These are phyloP conservation scores for Gymnodraco acuticeps DNA, from an alignment of 2,797 vertebrate genomes.

Conservation along the genomic window DNA sequence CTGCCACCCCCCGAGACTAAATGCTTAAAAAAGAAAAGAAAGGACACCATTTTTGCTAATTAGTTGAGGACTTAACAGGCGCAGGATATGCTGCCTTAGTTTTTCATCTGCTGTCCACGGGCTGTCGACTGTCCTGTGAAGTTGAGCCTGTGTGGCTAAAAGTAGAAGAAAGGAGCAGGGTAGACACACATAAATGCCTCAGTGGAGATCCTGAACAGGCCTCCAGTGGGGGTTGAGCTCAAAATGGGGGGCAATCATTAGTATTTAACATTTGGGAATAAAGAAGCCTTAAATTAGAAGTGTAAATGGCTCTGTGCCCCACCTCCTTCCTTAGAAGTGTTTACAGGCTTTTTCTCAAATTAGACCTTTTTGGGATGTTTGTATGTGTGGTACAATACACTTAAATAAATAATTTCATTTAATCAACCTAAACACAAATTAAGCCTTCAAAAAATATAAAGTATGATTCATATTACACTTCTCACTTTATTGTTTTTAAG, in stretches of 20 bases:
- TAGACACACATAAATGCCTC: constrained; percentile 81
- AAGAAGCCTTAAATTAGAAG: constrained; percentile 82
- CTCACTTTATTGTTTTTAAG: not conserved
- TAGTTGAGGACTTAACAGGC: constrained; percentile 94
- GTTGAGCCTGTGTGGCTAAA: constrained; percentile 86
- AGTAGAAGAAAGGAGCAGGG: constrained; percentile 85
- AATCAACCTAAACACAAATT: constrained; percentile 24
- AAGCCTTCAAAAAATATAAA: constrained; percentile 4
- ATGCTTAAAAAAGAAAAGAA: constrained; percentile 86
- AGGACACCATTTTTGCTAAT: constrained; percentile 98
- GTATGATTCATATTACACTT: not conserved
- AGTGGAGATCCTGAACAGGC: constrained; percentile 84
- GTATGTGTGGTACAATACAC: constrained; percentile 40
- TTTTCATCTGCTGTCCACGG: constrained; percentile 89
- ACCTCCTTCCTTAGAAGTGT: constrained; percentile 74
- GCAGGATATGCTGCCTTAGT: constrained; percentile 88
- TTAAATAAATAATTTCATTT: constrained; percentile 14
- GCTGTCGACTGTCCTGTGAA: constrained; percentile 86
- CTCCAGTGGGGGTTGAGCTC: constrained; percentile 83
- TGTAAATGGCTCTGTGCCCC: constrained; percentile 77
- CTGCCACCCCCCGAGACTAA: constrained; percentile 88
- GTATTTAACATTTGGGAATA: constrained; percentile 83
- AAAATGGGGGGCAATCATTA: constrained; percentile 82
- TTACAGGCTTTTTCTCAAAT: constrained; percentile 52
- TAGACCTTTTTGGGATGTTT: constrained; percentile 38